Evolutionary conservation across 2,797 vertebrate genomes (phyloP).

Genomic region (Phoebastria nigripes): DNA sequence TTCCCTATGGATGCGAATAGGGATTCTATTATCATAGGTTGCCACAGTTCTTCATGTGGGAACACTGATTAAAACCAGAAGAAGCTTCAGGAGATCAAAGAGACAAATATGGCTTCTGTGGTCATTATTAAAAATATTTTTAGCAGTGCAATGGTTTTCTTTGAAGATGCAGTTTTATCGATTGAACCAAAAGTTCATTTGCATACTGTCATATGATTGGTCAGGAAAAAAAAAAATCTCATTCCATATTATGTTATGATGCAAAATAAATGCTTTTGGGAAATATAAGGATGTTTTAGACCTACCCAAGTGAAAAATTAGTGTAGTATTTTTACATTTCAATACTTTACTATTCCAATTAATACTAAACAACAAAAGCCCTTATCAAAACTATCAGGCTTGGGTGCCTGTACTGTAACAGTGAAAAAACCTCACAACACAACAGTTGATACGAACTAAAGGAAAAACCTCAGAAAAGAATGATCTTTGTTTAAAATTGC

Average conservation of each 20-base stretch:
- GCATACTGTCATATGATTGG: slow-evolving; percentile 54
- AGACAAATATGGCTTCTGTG: slow-evolving; percentile 79
- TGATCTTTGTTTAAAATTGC: not conserved
- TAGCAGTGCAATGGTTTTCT: slow-evolving; percentile 76
- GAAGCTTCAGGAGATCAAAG: slow-evolving; percentile 74
- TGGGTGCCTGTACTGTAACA: not conserved
- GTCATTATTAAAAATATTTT: slow-evolving; percentile 82
- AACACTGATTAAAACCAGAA: slow-evolving; percentile 80
- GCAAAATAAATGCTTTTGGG: not conserved
- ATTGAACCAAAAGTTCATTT: slow-evolving; percentile 70
- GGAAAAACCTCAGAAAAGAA: not conserved
- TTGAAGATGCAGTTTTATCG: slow-evolving; percentile 76
- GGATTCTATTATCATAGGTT: slow-evolving; percentile 79
- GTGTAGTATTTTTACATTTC: not conserved
- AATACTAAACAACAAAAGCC: not conserved
- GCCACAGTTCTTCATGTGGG: slow-evolving; percentile 80
- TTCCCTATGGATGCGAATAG: slow-evolving; percentile 70
- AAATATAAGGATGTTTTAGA: not conserved
- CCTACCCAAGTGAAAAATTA: not conserved
- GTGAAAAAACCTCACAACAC: not conserved
- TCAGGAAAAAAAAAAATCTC: not conserved
- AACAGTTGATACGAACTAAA: not conserved
- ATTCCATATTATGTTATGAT: not conserved
- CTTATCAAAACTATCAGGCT: not conserved
- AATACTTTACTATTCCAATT: not conserved